These are phyloP conservation scores for Hipparchia sbordonii DNA, from an alignment of 2,888 invertebrate genomes.

Conservation along the genomic window DNA sequence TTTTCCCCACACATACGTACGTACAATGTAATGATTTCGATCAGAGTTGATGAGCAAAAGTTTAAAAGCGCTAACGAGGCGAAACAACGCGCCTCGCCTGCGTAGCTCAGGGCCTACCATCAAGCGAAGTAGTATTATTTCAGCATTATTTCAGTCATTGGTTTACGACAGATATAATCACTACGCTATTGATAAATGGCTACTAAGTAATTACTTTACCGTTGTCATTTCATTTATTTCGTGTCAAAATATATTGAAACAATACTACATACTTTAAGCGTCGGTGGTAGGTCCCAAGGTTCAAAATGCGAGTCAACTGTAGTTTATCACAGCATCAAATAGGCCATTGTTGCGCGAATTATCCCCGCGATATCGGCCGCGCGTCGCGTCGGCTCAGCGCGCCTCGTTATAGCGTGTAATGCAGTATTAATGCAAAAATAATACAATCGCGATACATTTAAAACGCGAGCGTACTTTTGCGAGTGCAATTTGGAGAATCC, in stretches of 20 bases:
- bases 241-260: too few species aligned
- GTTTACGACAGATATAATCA: too few species aligned
- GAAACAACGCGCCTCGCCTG: neutral
- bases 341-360: slow-evolving; percentile 33
- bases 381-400: slow-evolving; percentile 5
- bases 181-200: too few species aligned
- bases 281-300: neutral
- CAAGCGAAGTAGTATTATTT: too few species aligned
- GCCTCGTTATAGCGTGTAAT: neutral
- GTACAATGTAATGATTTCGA: neutral
- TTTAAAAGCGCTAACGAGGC: neutral
- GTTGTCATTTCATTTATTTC: too few species aligned
- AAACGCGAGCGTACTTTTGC: neutral
- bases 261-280: too few species aligned
- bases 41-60: neutral
- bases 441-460: neutral
- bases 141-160: too few species aligned
- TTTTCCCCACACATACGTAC: neutral
- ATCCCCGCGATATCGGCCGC: slow-evolving; percentile 27
- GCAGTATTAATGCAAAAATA: neutral
- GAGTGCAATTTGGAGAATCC: neutral
- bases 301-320: slow-evolving; percentile 22
- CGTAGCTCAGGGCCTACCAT: too few species aligned
- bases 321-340: slow-evolving; percentile 37
- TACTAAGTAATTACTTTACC: too few species aligned